Evolutionary conservation across 2,113 vertebrate genomes (phyloP), one percentile per base, ranked within the genome.

Genomic region (Gopherus flavomarginatus): DNA sequence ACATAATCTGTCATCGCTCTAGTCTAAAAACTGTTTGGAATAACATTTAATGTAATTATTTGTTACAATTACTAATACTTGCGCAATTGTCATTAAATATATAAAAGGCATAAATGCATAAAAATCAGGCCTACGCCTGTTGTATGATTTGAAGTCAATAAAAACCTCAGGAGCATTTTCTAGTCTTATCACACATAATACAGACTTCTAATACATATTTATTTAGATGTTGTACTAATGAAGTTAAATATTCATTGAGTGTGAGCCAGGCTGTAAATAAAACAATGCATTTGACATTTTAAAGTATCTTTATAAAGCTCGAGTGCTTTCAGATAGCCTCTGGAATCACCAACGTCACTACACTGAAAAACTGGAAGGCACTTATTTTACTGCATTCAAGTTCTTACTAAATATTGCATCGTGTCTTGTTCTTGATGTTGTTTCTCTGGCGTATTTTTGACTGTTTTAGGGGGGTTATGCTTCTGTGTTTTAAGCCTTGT

Each of bases 101-200:
- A 56, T 9, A 85, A 94, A 93, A 90, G 19, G 31, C 53, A 49
- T 27, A 85, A 52, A 65, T 53, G 27, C 52, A 72, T 11, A n/a
- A 27, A 85, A 3, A 72, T 72, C 44, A 59, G 42, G 89, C 80
- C 87, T 89, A 79, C 83, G 49, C 54, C 88, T 27, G 12, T 11
- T 27, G 53, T 35, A 88, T 59, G 85, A 42, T 88, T 83, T 44
- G 47, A 42, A 35, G 22, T 81, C 56, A 90, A 93, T 56, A 90
- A 97, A 97, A 92, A 91, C 1, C 24, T 87, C 11, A 5, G 87
- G 77, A 94, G 85, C 22, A 9, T 16, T 93, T 93, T 93, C 1
- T 8, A 7, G 24, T 93, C 35, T 95, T 84, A 89, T 78, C 57
- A 77, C 12, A 57, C 57, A 57, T 91, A 81, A 85, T 2, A 53